Conservation (phyloP, 2,888 invertebrate genomes). For the Suillia variegata region DNA sequence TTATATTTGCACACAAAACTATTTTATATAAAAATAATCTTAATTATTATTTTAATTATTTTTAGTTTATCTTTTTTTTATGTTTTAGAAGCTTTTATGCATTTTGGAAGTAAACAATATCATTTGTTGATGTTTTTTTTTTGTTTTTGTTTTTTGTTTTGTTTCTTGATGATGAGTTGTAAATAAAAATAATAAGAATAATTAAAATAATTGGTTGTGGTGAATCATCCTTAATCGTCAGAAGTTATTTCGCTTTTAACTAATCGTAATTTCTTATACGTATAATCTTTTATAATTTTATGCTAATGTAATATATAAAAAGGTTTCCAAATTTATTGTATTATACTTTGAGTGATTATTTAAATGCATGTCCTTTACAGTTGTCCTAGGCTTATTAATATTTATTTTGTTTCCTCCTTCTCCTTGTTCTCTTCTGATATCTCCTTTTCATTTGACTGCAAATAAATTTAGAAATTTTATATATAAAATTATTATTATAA, state of each 20-base stretch:
- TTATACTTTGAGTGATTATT: slow-evolving; percentile 51
- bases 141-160: too few species aligned
- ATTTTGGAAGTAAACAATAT: slow-evolving; percentile 31
- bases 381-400: slow-evolving; percentile 41
- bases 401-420: slow-evolving; percentile 65
- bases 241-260: slow-evolving; percentile 36
- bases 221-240: slow-evolving; percentile 34
- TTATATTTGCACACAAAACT: slow-evolving; percentile 49
- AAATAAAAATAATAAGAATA: not conserved
- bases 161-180: not conserved
- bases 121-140: slow-evolving; percentile 36
- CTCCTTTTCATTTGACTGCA: slow-evolving; percentile 80
- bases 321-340: slow-evolving; percentile 50
- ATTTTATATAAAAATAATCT: slow-evolving; percentile 54
- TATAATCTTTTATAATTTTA: slow-evolving; percentile 58
- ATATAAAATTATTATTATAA: not conserved
- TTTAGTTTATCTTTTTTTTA: slow-evolving; percentile 21
- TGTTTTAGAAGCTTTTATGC: slow-evolving; percentile 28
- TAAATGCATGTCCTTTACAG: slow-evolving; percentile 52
- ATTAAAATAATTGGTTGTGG: slow-evolving; percentile 23
- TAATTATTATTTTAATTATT: slow-evolving; percentile 38
- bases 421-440: slow-evolving; percentile 75
- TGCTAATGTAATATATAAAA: slow-evolving; percentile 54
- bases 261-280: slow-evolving; percentile 50
- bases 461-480: slow-evolving; percentile 28